Evolutionary conservation across 2,113 vertebrate genomes (phyloP).

Genomic region (Osmerus eperlanus): DNA sequence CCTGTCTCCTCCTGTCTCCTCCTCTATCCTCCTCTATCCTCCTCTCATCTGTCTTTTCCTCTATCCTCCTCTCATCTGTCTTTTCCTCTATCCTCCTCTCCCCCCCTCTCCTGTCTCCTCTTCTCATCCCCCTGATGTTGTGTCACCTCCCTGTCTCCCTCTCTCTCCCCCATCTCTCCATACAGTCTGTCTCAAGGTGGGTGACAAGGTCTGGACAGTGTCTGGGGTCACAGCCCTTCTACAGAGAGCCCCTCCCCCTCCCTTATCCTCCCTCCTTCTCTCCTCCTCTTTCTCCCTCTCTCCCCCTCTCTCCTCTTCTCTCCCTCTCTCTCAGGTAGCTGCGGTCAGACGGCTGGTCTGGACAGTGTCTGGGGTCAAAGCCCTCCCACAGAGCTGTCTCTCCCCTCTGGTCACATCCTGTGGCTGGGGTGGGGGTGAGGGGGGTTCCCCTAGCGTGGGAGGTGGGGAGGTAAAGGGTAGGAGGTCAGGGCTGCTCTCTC

Average conservation of each 20-base stretch:
- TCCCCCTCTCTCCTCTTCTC: background rate
- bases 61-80: conserved; percentile 22
- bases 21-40: background rate
- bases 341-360: conserved; percentile 67
- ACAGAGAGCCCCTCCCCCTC: conserved; percentile 25
- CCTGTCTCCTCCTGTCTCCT: background rate
- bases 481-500: conserved; percentile 66
- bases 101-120: conserved; percentile 17
- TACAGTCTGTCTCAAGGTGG: too few relatives aligned
- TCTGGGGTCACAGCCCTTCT: conserved; percentile 68
- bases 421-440: conserved; percentile 43
- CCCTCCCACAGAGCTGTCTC: conserved; percentile 60
- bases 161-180: too few relatives aligned
- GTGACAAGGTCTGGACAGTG: conserved; percentile 66
- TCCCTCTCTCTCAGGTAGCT: conserved; percentile 13
- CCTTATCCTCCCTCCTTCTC: background rate
- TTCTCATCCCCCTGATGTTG: too few relatives aligned
- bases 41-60: conserved; percentile 7
- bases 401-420: conserved; percentile 69
- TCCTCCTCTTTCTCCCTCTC: background rate
- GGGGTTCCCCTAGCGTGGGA: conserved; percentile 54
- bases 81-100: conserved; percentile 18
- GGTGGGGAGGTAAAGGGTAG: conserved; percentile 57
- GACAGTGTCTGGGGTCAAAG: conserved; percentile 70
- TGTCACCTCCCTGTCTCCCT: too few relatives aligned